These are phyloP conservation scores for Brachymystax lenok DNA, from an alignment of 2,797 vertebrate genomes.

Conservation along the genomic window DNA sequence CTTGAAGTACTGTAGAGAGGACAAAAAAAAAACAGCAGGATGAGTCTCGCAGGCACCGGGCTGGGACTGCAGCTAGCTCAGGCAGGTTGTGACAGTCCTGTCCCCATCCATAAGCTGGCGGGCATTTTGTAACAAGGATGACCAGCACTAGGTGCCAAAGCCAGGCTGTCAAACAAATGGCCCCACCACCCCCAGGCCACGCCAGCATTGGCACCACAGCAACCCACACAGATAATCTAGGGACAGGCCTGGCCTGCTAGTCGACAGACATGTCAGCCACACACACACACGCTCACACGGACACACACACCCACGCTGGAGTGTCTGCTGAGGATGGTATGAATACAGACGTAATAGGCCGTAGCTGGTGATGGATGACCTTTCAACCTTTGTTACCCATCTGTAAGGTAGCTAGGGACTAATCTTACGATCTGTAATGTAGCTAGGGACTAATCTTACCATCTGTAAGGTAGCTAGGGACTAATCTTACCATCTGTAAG, in stretches of 20 bases:
- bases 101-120: constrained; percentile 63
- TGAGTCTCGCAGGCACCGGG: constrained; percentile 31
- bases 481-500: constrained; percentile 67
- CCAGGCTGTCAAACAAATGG: constrained; percentile 59
- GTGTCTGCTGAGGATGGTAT: constrained; percentile 39
- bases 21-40: constrained; percentile 44
- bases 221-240: not conserved
- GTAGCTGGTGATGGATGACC: constrained; percentile 67
- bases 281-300: constrained; percentile 38
- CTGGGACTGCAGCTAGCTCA: constrained; percentile 3
- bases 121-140: constrained; percentile 71
- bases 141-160: constrained; percentile 66
- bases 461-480: constrained; percentile 47
- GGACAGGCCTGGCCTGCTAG: not conserved
- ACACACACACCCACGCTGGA: constrained; percentile 30
- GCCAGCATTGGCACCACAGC: not conserved
- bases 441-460: constrained; percentile 12
- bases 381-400: constrained; percentile 64
- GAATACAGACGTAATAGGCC: constrained; percentile 69
- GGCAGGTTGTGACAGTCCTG: constrained; percentile 62
- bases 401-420: constrained; percentile 12
- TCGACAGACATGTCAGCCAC: constrained; percentile 18
- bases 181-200: not conserved
- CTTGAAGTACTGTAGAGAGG: not conserved
- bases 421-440: no score